Evolutionary conservation across 2,888 invertebrate species (phyloP).

Genomic region (Andrena hattorfiana): DNA sequence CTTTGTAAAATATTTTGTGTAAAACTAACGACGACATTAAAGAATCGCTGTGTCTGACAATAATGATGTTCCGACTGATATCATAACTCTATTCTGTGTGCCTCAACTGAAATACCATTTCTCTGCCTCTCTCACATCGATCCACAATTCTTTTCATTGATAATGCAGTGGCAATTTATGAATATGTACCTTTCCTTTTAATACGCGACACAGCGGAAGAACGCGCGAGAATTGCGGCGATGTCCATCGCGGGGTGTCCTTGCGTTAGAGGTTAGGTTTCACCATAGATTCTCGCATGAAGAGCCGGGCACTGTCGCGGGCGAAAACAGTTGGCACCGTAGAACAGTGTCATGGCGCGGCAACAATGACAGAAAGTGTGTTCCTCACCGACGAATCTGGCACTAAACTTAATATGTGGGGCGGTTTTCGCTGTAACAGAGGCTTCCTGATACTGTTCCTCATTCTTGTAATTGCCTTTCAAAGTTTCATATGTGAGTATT

Average conservation of each 20-base stretch:
- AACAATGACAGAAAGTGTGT: slow-evolving; percentile 72
- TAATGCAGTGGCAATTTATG: neutral
- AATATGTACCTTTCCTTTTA: neutral
- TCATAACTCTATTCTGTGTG: neutral
- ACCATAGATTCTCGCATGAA: neutral
- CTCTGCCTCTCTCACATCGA: neutral
- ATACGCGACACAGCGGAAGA: neutral
- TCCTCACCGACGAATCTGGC: slow-evolving; percentile 62
- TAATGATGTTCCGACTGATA: neutral
- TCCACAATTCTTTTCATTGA: neutral
- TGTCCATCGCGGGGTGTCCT: neutral
- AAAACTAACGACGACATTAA: neutral
- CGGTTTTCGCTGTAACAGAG: slow-evolving; percentile 65
- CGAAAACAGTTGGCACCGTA: slow-evolving; percentile 28
- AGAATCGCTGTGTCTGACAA: neutral
- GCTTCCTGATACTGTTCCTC: slow-evolving; percentile 66
- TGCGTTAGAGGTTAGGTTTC: neutral
- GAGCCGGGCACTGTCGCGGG: no score
- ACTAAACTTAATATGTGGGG: slow-evolving; percentile 74
- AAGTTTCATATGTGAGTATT: slow-evolving; percentile 73
- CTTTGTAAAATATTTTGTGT: neutral
- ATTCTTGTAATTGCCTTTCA: slow-evolving; percentile 70
- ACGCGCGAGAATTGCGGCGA: neutral
- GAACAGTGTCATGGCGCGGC: slow-evolving; percentile 74
- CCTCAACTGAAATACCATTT: neutral